Evolutionary conservation across 2,888 invertebrate species (phyloP).

Genomic region (Helleia helle): DNA sequence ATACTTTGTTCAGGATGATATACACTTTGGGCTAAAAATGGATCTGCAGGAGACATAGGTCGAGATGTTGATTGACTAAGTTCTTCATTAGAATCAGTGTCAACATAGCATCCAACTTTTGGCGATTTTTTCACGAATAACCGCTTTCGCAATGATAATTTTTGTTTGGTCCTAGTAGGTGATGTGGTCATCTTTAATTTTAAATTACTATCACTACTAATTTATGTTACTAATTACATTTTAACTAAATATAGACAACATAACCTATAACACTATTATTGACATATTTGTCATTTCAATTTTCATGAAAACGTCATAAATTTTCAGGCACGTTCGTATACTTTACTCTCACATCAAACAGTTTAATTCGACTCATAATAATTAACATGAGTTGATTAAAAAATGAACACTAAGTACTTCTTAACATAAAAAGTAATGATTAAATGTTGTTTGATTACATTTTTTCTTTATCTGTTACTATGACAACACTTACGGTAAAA

Average conservation of each 20-base stretch:
- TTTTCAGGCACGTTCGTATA: conserved; percentile 20
- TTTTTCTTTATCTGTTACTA: conserved; percentile 1
- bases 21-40: conserved; percentile 60
- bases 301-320: conserved; percentile 18
- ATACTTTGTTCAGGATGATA: conserved; percentile 36
- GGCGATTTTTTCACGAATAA: conserved; percentile 68
- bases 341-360: not conserved
- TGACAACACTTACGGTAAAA: not conserved
- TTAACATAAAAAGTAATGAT: no score
- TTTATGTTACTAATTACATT: conserved; percentile 69
- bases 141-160: conserved; percentile 63
- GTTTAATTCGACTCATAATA: not conserved
- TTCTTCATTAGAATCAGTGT: conserved; percentile 64
- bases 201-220: conserved; percentile 43
- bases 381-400: no score
- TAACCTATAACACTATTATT: conserved; percentile 50
- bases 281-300: conserved; percentile 37
- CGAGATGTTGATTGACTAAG: conserved; percentile 52
- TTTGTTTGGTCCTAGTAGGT: conserved; percentile 63
- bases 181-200: conserved; percentile 65
- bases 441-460: no score
- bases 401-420: no score
- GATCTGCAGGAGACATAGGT: conserved; percentile 65
- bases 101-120: conserved; percentile 68
- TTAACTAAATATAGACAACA: conserved; percentile 57